These are phyloP conservation scores for Pyrgus malvae DNA, from an alignment of 2,888 invertebrate genomes.

Conservation along the genomic window DNA sequence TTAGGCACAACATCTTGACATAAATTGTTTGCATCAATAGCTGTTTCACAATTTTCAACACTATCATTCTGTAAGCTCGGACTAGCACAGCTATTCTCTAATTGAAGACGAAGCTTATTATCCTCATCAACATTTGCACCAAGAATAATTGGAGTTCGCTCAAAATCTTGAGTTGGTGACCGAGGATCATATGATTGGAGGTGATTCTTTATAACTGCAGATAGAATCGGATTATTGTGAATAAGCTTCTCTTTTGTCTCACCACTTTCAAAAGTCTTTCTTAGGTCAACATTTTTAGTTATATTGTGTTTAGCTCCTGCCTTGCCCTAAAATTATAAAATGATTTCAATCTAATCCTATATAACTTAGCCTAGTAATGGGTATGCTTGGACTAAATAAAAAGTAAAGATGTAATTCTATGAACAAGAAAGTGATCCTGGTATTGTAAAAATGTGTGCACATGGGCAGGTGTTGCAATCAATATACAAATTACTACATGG, in stretches of 20 bases:
- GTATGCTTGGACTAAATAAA: too few species aligned
- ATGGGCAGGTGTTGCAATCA: too few species aligned
- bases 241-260: constrained; percentile 63
- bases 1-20: constrained; percentile 61
- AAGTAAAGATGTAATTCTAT: too few species aligned
- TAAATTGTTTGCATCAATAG: constrained; percentile 46
- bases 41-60: constrained; percentile 47
- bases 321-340: constrained; percentile 56
- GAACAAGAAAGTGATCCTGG: too few species aligned
- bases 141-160: constrained; percentile 81
- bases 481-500: too few species aligned
- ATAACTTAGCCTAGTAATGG: too few species aligned
- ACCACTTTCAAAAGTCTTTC: constrained; percentile 70
- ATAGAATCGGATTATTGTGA: constrained; percentile 72
- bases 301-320: constrained; percentile 66
- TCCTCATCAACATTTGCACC: constrained; percentile 47
- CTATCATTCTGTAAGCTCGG: constrained; percentile 49
- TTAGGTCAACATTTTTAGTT: constrained; percentile 73
- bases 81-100: constrained; percentile 42
- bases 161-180: constrained; percentile 82
- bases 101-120: constrained; percentile 38
- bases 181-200: constrained; percentile 80
- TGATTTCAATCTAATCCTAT: too few species aligned
- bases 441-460: too few species aligned
- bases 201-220: constrained; percentile 74